Evolutionary conservation across 2,113 vertebrate genomes (phyloP).

Genomic region (Zeus faber): DNA sequence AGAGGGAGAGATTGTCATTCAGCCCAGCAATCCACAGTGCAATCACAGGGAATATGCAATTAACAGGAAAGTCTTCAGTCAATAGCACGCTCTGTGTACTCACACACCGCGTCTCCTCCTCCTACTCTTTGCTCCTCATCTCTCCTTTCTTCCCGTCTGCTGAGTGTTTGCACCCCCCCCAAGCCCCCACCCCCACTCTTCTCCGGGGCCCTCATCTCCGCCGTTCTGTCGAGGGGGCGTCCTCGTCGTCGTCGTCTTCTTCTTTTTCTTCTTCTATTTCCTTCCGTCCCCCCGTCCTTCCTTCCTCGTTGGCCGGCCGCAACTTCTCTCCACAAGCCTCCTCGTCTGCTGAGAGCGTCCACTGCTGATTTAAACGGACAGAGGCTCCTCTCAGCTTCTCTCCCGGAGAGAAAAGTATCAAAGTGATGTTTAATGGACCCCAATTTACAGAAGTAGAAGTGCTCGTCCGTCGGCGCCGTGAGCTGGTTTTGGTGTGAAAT

Average conservation of each 20-base stretch:
- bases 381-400: too few relatives aligned
- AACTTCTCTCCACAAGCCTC: not conserved
- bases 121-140: slow-evolving; percentile 19
- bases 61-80: slow-evolving; percentile 59
- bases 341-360: not conserved
- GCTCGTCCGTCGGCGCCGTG: too few relatives aligned
- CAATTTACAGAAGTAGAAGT: too few relatives aligned
- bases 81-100: slow-evolving; percentile 49
- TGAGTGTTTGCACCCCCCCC: not conserved
- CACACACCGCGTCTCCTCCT: slow-evolving; percentile 35
- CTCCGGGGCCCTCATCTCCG: slow-evolving; percentile 37
- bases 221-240: slow-evolving; percentile 37
- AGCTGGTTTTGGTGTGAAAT: too few relatives aligned
- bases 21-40: slow-evolving; percentile 36
- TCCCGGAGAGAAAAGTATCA: too few relatives aligned
- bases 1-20: slow-evolving; percentile 46
- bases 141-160: not conserved
- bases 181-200: slow-evolving; percentile 16
- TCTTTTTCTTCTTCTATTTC: slow-evolving; percentile 17
- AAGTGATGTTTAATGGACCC: too few relatives aligned
- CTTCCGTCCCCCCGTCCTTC: not conserved
- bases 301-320: slow-evolving; percentile 13
- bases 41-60: slow-evolving; percentile 60
- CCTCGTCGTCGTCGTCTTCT: slow-evolving; percentile 23
- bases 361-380: too few relatives aligned